phyloP scores from a whole-genome alignment of 1,140 invertebrate genomes.

The Drosophila ambigua region DNA sequence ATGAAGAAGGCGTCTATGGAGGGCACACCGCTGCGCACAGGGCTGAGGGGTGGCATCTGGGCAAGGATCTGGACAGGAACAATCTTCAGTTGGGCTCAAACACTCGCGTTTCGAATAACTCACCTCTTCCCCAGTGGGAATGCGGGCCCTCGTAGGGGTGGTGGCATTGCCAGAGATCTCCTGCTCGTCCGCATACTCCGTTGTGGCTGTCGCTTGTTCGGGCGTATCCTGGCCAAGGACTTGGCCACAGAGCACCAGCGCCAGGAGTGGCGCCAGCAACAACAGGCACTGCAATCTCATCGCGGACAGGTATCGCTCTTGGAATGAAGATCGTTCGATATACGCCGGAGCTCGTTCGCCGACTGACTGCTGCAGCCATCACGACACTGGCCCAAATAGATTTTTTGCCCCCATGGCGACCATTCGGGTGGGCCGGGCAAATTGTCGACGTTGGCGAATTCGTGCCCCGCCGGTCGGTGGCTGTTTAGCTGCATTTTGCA shows the following conservation, averaged over 20 bases:
- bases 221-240: slow-evolving; percentile 33
- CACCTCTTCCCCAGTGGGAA: slow-evolving; percentile 44
- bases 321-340: slow-evolving; percentile 27
- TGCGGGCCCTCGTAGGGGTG: not conserved
- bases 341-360: slow-evolving; percentile 55
- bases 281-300: slow-evolving; percentile 56
- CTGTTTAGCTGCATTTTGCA: slow-evolving; percentile 61
- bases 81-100: not conserved
- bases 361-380: slow-evolving; percentile 51
- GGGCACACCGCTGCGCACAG: slow-evolving; percentile 36
- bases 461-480: slow-evolving; percentile 45
- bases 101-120: not conserved
- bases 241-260: slow-evolving; percentile 27
- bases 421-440: slow-evolving; percentile 6
- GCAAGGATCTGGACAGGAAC: slow-evolving; percentile 36
- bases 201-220: slow-evolving; percentile 8
- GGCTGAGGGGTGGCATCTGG: slow-evolving; percentile 44
- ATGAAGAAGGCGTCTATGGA: slow-evolving; percentile 56
- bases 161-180: not conserved
- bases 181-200: not conserved
- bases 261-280: slow-evolving; percentile 38
- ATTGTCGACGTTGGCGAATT: slow-evolving; percentile 62
- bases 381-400: slow-evolving; percentile 69
- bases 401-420: slow-evolving; percentile 50
- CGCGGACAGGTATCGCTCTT: slow-evolving; percentile 4